These are phyloP conservation scores for Spilarctia lutea DNA, from an alignment of 2,888 invertebrate genomes.

Conservation along the genomic window DNA sequence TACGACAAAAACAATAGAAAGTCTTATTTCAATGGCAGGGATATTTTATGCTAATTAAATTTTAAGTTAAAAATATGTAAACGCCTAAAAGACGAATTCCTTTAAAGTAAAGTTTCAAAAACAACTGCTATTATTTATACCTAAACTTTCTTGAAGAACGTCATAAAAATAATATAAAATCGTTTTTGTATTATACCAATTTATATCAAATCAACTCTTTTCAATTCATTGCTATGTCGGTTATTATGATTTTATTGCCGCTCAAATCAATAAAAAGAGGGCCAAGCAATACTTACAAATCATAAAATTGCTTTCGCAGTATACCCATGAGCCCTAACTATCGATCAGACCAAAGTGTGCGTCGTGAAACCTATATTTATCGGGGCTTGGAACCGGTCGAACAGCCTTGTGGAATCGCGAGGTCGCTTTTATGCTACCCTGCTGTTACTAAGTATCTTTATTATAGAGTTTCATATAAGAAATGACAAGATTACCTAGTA, in stretches of 20 bases:
- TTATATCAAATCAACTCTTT: neutral
- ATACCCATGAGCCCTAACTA: conserved; percentile 27
- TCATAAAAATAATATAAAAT: neutral
- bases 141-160: neutral
- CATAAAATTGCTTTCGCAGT: conserved; percentile 17
- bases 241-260: neutral
- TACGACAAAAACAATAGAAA: neutral
- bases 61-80: too few species aligned
- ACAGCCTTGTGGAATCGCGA: conserved; percentile 69
- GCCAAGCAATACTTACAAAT: conserved; percentile 6
- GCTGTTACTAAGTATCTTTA: conserved; percentile 22
- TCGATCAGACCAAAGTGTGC: conserved; percentile 55
- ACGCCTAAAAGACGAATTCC: too few species aligned
- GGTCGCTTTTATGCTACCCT: conserved; percentile 66
- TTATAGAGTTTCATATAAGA: conserved; percentile 25
- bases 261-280: neutral
- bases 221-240: neutral
- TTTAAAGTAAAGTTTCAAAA: neutral
- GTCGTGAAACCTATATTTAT: conserved; percentile 49
- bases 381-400: conserved; percentile 66
- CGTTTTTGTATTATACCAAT: neutral
- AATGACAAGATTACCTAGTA: conserved; percentile 28
- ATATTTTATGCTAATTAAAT: neutral
- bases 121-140: neutral
- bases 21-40: neutral